Evolutionary conservation across 1,140 invertebrate genomes (phyloP).

Genomic region (Bombus difficillimus): DNA sequence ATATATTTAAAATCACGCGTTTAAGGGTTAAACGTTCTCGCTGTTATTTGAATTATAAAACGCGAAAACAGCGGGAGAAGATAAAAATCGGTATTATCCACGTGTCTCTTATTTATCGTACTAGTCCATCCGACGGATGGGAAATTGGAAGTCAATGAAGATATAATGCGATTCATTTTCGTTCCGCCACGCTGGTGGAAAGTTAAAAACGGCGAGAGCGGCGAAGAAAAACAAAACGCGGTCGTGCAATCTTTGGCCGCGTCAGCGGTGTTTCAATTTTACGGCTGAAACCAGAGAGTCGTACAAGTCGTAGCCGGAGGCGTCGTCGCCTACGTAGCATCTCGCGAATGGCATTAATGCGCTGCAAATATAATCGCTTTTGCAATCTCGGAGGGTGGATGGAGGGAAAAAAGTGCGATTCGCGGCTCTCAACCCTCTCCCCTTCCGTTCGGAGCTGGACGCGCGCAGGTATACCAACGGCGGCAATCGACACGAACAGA

Average conservation of each 20-base stretch:
- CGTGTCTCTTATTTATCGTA: background rate
- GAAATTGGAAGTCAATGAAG: background rate
- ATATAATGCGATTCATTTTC: constrained; percentile 1
- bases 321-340: constrained; percentile 45
- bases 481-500: constrained; percentile 35
- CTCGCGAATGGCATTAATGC: constrained; percentile 71
- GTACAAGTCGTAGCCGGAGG: constrained; percentile 39
- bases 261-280: constrained; percentile 30
- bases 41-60: background rate
- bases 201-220: background rate
- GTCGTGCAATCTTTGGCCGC: background rate
- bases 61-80: background rate
- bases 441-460: constrained; percentile 14
- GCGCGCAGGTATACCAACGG: constrained; percentile 61
- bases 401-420: constrained; percentile 60
- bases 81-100: background rate
- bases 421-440: constrained; percentile 52
- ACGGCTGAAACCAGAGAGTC: constrained; percentile 8
- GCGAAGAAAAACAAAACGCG: background rate
- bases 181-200: background rate
- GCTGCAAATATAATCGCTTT: constrained; percentile 74
- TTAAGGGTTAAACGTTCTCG: no score
- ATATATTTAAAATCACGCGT: no score
- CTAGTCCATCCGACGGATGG: background rate
- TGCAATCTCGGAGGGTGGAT: constrained; percentile 57